phyloP scores from a whole-genome alignment of 1,140 invertebrate species.

The Aphaenogaster ashmeadi region DNA sequence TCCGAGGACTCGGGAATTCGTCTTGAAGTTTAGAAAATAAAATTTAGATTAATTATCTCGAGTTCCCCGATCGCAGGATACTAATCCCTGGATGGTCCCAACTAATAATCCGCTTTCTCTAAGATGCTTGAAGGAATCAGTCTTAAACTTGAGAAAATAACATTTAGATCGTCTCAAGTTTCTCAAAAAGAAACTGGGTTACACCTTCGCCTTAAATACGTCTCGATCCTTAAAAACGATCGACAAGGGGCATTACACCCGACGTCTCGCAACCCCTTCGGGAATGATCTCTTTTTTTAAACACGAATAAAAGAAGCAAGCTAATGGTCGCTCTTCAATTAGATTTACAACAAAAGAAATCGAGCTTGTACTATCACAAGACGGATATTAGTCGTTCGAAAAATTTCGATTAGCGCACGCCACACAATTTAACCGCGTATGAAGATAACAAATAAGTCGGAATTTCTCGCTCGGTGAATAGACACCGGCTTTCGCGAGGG shows the following conservation, averaged over 20 bases:
- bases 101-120: conserved; percentile 24
- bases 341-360: neutral
- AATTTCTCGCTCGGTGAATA: conserved; percentile 7
- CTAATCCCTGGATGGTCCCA: neutral
- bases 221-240: neutral
- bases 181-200: neutral
- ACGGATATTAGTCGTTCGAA: neutral
- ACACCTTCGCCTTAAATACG: neutral
- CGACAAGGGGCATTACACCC: neutral
- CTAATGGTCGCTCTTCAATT: neutral
- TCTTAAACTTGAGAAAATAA: neutral
- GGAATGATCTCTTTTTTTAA: neutral
- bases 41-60: conserved; percentile 37
- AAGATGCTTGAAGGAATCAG: conserved; percentile 1
- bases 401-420: neutral
- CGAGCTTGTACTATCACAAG: neutral
- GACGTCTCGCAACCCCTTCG: neutral
- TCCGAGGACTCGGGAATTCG: neutral
- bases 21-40: conserved; percentile 16
- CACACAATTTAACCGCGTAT: neutral
- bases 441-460: conserved; percentile 7
- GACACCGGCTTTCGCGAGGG: neutral
- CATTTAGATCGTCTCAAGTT: conserved; percentile 12
- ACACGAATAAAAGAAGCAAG: neutral
- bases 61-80: neutral